Percentiles rank a stretch among this genome's conserved stretches.
Conservation (phyloP, 1,140 invertebrate species). For the Formica selysi region DNA sequence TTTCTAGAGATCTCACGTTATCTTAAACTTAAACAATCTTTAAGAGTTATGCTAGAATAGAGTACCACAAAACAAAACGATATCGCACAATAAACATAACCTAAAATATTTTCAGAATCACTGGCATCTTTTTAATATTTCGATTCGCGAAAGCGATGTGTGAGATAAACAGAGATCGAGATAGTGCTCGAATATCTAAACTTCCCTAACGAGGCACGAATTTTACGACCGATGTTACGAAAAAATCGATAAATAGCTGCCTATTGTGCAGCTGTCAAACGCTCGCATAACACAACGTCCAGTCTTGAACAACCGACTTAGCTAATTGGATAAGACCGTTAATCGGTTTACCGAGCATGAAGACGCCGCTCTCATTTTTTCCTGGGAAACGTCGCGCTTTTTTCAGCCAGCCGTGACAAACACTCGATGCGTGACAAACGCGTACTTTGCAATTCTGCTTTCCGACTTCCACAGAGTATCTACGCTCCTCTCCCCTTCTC, state of each 20-base stretch:
- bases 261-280: slow-evolving; percentile 60
- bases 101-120: slow-evolving; percentile 50
- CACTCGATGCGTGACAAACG: slow-evolving; percentile 34
- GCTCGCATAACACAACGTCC: neutral
- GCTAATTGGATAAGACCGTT: slow-evolving; percentile 62
- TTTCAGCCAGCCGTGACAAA: neutral
- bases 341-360: slow-evolving; percentile 58
- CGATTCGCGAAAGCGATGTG: neutral
- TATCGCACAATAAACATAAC: slow-evolving; percentile 67
- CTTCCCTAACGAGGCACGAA: neutral
- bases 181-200: neutral
- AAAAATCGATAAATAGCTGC: slow-evolving; percentile 61
- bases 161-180: neutral
- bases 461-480: neutral
- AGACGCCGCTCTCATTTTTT: slow-evolving; percentile 57
- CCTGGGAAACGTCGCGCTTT: slow-evolving; percentile 7
- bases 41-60: too few relatives aligned
- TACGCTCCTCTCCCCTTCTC: too few relatives aligned
- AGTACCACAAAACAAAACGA: neutral
- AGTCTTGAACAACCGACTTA: neutral
- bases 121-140: slow-evolving; percentile 1
- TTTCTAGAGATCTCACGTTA: neutral
- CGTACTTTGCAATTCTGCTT: slow-evolving; percentile 25
- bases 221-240: neutral
- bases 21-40: neutral